phyloP scores from a whole-genome alignment of 2,113 vertebrate species.

The Erpornis zantholeuca region DNA sequence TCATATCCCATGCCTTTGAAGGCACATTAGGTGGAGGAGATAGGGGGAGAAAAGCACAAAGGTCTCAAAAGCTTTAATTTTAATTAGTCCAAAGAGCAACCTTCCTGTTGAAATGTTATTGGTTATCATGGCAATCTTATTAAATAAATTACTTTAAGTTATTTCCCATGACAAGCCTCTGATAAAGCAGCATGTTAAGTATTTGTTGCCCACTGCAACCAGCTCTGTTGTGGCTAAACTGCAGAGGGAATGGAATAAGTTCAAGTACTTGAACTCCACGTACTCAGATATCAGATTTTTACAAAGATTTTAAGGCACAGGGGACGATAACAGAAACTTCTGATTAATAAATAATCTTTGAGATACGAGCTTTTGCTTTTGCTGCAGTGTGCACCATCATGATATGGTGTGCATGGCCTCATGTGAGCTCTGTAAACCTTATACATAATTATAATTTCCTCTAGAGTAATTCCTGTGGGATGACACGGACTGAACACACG shows the following conservation, averaged over 20 bases:
- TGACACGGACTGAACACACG: not conserved
- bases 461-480: not conserved
- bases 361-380: not conserved
- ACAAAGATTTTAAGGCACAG: not conserved
- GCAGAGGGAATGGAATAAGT: not conserved
- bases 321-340: not conserved
- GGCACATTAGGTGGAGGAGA: not conserved
- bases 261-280: not conserved
- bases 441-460: not conserved
- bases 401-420: not conserved
- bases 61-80: slow-evolving; percentile 46
- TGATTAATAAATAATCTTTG: not conserved
- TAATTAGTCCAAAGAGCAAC: slow-evolving; percentile 43
- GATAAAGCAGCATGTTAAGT: not conserved
- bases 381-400: not conserved
- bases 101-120: slow-evolving; percentile 36
- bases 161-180: slow-evolving; percentile 43
- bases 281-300: not conserved
- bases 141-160: slow-evolving; percentile 27
- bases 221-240: not conserved
- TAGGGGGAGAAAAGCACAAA: not conserved
- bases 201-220: not conserved
- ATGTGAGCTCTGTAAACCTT: not conserved
- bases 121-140: slow-evolving; percentile 37
- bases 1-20: not conserved